Evolutionary conservation across 2,888 invertebrate genomes (phyloP).

Genomic region (Allygus modestus): DNA sequence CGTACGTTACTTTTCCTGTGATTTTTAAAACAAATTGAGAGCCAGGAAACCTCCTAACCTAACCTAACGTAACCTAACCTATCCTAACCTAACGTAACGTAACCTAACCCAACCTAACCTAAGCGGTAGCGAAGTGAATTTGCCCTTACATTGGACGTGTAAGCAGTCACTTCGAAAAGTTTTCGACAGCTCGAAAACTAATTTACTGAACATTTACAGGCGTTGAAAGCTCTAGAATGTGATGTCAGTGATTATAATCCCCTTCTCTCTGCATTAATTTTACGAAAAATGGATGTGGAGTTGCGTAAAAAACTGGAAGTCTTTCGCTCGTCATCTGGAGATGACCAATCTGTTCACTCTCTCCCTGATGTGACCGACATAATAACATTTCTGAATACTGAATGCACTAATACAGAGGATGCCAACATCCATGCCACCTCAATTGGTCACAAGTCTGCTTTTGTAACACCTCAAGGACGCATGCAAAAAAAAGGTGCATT

Average conservation of each 20-base stretch:
- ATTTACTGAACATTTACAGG: slow-evolving; percentile 16
- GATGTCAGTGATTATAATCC: background rate
- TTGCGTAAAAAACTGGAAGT: slow-evolving; percentile 18
- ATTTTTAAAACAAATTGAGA: too few species aligned
- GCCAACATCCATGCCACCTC: background rate
- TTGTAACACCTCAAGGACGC: background rate
- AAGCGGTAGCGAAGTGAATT: too few species aligned
- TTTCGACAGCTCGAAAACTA: background rate
- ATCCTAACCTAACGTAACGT: too few species aligned
- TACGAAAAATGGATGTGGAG: background rate
- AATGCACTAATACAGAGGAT: slow-evolving; percentile 11
- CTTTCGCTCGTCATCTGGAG: background rate
- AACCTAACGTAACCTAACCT: too few species aligned
- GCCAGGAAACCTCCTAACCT: too few species aligned
- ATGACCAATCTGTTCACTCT: background rate
- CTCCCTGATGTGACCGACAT: slow-evolving; percentile 1
- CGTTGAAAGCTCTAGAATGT: background rate
- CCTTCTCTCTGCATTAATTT: background rate
- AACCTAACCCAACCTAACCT: too few species aligned
- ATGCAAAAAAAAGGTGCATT: background rate
- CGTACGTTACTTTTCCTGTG: too few species aligned
- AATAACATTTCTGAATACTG: slow-evolving; percentile 37
- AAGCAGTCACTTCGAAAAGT: too few species aligned
- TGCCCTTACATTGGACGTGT: too few species aligned
- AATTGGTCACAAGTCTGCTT: background rate